A percentile compares a stretch with the other conserved stretches of the same genome.
These are phyloP conservation scores for Thaumetopoea pityocampa DNA, from an alignment of 1,140 invertebrate genomes.

Conservation along the genomic window DNA sequence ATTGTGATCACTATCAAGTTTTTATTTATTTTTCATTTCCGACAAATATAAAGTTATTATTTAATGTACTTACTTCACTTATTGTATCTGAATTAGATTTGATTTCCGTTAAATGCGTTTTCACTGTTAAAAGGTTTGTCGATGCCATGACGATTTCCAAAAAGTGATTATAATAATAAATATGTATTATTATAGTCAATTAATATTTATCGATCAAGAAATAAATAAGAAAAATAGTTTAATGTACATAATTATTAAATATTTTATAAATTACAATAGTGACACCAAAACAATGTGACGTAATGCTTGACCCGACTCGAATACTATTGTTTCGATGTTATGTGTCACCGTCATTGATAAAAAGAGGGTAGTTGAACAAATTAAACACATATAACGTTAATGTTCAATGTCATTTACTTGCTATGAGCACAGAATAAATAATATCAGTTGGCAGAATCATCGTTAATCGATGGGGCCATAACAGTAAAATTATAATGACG, in stretches of 20 bases:
- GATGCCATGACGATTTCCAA: conserved; percentile 46
- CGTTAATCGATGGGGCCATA: too few species aligned
- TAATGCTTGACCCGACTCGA: conserved; percentile 35
- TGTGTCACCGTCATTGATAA: too few species aligned
- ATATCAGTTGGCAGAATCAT: too few species aligned
- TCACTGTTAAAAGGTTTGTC: conserved; percentile 63
- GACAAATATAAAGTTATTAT: too few species aligned
- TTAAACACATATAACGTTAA: too few species aligned
- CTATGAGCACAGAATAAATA: too few species aligned
- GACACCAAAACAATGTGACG: conserved; percentile 38
- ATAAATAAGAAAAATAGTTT: conserved; percentile 34
- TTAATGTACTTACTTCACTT: conserved; percentile 70
- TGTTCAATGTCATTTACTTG: too few species aligned
- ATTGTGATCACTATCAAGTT: conserved; percentile 8
- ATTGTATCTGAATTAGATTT: conserved; percentile 62
- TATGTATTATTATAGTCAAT: conserved; percentile 30
- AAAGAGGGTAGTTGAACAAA: too few species aligned
- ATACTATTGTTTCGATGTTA: conserved; percentile 9
- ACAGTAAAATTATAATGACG: too few species aligned
- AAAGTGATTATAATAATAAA: conserved; percentile 29
- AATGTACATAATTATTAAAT: conserved; percentile 35
- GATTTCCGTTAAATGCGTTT: conserved; percentile 71
- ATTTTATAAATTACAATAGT: conserved; percentile 19
- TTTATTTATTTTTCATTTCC: too few species aligned
- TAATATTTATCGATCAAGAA: conserved; percentile 30